Percentiles rank a stretch among this genome's conserved stretches.
phyloP scores from a whole-genome alignment of 2,888 invertebrate genomes.

The Cheilosia vernalis region DNA sequence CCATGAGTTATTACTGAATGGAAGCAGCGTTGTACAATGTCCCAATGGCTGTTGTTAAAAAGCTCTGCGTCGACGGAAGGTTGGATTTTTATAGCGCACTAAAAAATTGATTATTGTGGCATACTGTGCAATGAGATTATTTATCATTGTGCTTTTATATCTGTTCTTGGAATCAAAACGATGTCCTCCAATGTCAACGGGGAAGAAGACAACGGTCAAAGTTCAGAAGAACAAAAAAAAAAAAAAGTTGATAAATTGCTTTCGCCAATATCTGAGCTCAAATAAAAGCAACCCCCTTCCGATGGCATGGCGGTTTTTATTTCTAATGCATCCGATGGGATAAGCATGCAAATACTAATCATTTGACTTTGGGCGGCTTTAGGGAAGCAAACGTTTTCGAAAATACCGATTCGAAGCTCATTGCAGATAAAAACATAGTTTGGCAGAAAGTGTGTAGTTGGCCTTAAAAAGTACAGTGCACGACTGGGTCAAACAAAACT shows the following conservation, averaged over 20 bases:
- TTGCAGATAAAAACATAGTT: too few species aligned
- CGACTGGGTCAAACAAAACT: too few species aligned
- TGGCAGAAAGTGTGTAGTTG: too few species aligned
- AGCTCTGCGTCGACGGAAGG: not conserved
- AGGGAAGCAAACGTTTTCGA: too few species aligned
- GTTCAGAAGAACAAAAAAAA: not conserved
- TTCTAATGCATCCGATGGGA: not conserved
- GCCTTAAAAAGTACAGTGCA: too few species aligned
- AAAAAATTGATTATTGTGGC: constrained; percentile 37
- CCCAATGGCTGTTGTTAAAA: not conserved
- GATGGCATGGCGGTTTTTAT: constrained; percentile 1
- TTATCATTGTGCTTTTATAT: constrained; percentile 20
- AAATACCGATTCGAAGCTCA: too few species aligned
- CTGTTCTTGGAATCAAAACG: too few species aligned
- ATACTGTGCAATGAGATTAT: constrained; percentile 23
- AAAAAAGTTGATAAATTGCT: constrained; percentile 27
- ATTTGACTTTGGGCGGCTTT: too few species aligned
- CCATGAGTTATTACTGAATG: not conserved
- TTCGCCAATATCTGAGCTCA: constrained; percentile 5
- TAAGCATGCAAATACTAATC: not conserved
- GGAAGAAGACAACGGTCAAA: not conserved
- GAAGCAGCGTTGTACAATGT: not conserved
- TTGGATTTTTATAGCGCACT: constrained; percentile 5
- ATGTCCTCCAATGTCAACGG: not conserved
- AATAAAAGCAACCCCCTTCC: constrained; percentile 13